Percentiles rank a stretch among this genome's conserved stretches.
Conservation (phyloP, 2,797 vertebrate genomes). For the Scomberomorus guttatus region DNA sequence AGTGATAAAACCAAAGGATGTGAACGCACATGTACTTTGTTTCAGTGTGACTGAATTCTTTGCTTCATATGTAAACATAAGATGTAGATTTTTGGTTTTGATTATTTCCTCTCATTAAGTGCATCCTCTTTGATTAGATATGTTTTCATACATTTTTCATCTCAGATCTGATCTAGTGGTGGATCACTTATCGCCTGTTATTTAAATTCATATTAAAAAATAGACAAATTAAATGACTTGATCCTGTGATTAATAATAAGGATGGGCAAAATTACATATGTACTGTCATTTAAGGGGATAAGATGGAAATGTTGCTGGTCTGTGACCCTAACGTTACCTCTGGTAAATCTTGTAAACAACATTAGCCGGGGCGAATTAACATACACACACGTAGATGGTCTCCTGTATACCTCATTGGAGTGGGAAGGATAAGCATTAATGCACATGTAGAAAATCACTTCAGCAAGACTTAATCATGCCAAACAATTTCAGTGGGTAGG, state of each 20-base stretch:
- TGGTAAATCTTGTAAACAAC: constrained; percentile 73
- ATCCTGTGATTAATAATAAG: constrained; percentile 62
- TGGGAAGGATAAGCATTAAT: constrained; percentile 67
- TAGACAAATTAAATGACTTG: constrained; percentile 52
- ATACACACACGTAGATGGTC: constrained; percentile 75
- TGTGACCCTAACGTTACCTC: constrained; percentile 82
- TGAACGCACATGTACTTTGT: constrained; percentile 7
- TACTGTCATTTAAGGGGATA: constrained; percentile 58
- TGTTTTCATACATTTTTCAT: constrained; percentile 32
- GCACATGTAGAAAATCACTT: constrained; percentile 77
- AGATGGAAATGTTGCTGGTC: constrained; percentile 66
- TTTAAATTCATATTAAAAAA: constrained; percentile 51
- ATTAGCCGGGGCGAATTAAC: constrained; percentile 80
- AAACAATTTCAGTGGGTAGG: constrained; percentile 73
- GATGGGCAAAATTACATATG: constrained; percentile 39
- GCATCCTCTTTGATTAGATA: constrained; percentile 7
- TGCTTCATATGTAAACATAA: background rate
- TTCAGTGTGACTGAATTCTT: constrained; percentile 1
- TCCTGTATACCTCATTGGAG: constrained; percentile 58
- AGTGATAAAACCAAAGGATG: constrained; percentile 27
- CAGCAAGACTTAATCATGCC: constrained; percentile 78
- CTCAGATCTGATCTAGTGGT: constrained; percentile 5
- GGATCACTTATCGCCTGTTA: background rate
- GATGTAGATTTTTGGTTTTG: background rate
- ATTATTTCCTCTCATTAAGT: background rate